Evolutionary conservation across 2,888 invertebrate genomes (phyloP).

Genomic region (Drosophila phalerata): DNA sequence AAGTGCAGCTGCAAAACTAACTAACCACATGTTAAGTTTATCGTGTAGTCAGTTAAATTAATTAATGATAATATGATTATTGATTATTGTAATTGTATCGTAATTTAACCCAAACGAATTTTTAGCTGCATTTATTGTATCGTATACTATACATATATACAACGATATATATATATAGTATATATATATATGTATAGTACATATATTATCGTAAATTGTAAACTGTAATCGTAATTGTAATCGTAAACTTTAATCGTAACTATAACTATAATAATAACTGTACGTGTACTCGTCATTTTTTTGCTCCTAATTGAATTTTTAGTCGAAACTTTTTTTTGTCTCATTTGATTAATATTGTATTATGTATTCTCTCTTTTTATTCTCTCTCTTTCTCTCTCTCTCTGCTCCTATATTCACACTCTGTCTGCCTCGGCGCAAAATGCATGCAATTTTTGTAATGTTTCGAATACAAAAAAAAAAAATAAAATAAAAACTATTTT

Average conservation of each 20-base stretch:
- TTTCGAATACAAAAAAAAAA: constrained; percentile 33
- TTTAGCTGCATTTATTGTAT: constrained; percentile 38
- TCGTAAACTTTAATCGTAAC: constrained; percentile 39
- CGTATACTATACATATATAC: constrained; percentile 9
- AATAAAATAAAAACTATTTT: no score
- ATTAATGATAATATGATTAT: constrained; percentile 21
- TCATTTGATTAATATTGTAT: constrained; percentile 65
- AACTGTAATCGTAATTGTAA: constrained; percentile 38
- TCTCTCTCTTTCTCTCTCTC: constrained; percentile 58
- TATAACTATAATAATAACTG: constrained; percentile 55
- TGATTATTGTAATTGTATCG: constrained; percentile 46
- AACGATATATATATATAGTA: no score
- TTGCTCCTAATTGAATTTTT: constrained; percentile 53
- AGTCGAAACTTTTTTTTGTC: constrained; percentile 55
- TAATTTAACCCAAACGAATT: constrained; percentile 38
- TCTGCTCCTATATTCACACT: constrained; percentile 66
- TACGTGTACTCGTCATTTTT: constrained; percentile 65
- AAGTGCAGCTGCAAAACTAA: constrained; percentile 23
- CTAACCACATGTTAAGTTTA: constrained; percentile 51
- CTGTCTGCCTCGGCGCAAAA: constrained; percentile 78
- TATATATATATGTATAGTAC: no score
- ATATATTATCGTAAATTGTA: constrained; percentile 23
- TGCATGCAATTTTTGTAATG: constrained; percentile 64
- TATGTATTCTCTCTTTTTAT: constrained; percentile 64
- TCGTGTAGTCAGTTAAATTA: constrained; percentile 43